Evolutionary conservation across 2,797 vertebrate genomes (phyloP).

Genomic region (Gymnoscopelus braueri): DNA sequence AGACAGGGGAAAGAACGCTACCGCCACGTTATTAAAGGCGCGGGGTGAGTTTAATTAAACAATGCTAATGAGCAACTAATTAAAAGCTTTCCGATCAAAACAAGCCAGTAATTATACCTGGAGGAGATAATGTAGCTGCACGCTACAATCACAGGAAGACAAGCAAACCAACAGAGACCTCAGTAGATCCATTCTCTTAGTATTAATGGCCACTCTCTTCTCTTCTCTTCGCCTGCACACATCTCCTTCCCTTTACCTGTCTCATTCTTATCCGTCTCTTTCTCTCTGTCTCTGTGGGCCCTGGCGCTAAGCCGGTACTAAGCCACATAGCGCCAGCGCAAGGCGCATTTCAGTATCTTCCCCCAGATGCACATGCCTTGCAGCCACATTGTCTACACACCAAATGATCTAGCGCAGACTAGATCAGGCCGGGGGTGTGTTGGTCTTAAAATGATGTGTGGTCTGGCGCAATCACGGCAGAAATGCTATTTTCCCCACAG

Average conservation of each 20-base stretch:
- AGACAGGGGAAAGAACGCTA: conserved; percentile 52
- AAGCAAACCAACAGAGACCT: conserved; percentile 64
- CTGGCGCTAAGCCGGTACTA: too few species aligned
- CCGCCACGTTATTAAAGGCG: conserved; percentile 65
- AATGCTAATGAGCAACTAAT: conserved; percentile 85
- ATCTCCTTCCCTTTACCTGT: conserved; percentile 17
- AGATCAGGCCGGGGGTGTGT: too few species aligned
- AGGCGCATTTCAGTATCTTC: too few species aligned
- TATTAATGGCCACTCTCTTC: conserved; percentile 65
- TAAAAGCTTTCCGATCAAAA: conserved; percentile 84
- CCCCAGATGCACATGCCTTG: too few species aligned
- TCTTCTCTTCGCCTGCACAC: conserved; percentile 19
- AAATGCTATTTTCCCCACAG: too few species aligned
- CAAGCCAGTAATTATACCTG: conserved; percentile 79
- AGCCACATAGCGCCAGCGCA: too few species aligned
- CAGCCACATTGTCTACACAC: too few species aligned
- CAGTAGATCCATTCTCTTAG: conserved; percentile 69
- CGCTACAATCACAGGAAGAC: conserved; percentile 73
- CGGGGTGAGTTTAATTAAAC: conserved; percentile 84
- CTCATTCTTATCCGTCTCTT: conserved; percentile 27
- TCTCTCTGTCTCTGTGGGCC: conserved; percentile 41
- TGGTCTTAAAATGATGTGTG: too few species aligned
- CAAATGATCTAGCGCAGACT: too few species aligned
- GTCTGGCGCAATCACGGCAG: too few species aligned
- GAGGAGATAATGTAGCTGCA: conserved; percentile 74